Evolutionary conservation across 1,140 invertebrate species (phyloP).

Genomic region (Charaxes varanes): DNA sequence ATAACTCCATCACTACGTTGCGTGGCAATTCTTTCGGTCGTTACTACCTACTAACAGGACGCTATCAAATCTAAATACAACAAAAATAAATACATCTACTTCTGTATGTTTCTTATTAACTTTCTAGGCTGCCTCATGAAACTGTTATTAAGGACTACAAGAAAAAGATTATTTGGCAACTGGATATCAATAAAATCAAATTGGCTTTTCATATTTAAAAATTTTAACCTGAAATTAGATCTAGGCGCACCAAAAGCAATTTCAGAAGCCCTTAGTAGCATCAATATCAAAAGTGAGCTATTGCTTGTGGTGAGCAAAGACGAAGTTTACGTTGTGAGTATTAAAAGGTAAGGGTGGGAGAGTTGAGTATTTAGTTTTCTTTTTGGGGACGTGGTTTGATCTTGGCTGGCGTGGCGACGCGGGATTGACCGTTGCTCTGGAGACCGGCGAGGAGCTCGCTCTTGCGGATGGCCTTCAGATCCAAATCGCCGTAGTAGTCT

Average conservation of each 20-base stretch:
- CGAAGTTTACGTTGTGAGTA: constrained; percentile 56
- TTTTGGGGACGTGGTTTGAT: constrained; percentile 72
- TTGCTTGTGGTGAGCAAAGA: constrained; percentile 43
- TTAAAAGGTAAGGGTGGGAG: constrained; percentile 49
- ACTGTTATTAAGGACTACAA: constrained; percentile 54
- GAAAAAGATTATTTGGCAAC: constrained; percentile 66
- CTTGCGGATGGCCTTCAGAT: constrained; percentile 94
- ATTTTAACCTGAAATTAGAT: constrained; percentile 52
- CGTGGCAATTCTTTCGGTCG: constrained; percentile 12
- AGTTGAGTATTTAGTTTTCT: constrained; percentile 54
- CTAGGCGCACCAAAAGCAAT: constrained; percentile 46
- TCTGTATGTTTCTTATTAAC: constrained; percentile 51
- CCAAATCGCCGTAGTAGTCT: constrained; percentile 96
- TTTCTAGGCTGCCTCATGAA: constrained; percentile 52
- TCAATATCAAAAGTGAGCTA: constrained; percentile 6
- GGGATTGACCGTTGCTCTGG: constrained; percentile 76
- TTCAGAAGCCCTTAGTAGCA: constrained; percentile 9
- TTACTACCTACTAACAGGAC: constrained; percentile 30
- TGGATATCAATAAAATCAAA: constrained; percentile 64
- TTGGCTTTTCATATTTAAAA: constrained; percentile 49
- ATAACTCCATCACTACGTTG: constrained; percentile 11
- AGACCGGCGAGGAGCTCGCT: constrained; percentile 89
- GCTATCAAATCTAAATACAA: constrained; percentile 47
- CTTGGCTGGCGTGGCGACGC: constrained; percentile 71
- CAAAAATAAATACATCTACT: constrained; percentile 63